These are phyloP conservation scores for Kryphioiulus occultus DNA, from an alignment of 2,888 invertebrate species.

Conservation along the genomic window DNA sequence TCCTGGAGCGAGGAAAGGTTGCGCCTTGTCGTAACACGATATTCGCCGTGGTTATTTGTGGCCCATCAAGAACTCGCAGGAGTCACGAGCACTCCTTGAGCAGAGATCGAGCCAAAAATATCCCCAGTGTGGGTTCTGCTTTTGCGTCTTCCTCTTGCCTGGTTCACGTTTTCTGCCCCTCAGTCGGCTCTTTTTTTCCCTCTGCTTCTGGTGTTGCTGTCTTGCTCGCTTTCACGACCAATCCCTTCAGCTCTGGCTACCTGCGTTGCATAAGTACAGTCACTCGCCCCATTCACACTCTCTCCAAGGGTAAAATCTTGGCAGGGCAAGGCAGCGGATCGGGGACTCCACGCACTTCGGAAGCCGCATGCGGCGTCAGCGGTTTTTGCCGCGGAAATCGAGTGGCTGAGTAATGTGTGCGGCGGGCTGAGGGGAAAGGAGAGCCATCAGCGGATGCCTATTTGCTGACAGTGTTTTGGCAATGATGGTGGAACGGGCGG, in stretches of 20 bases:
- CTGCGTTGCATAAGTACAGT: background rate
- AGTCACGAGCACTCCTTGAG: constrained; percentile 9
- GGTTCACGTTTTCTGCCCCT: background rate
- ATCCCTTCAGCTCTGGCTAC: background rate
- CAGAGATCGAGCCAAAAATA: constrained; percentile 1
- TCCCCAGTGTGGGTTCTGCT: background rate
- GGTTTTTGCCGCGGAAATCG: constrained; percentile 20
- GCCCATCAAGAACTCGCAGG: background rate
- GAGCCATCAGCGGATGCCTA: background rate
- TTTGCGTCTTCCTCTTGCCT: background rate
- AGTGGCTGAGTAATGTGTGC: background rate
- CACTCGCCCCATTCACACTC: background rate
- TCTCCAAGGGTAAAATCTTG: constrained; percentile 12
- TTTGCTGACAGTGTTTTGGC: constrained; percentile 35
- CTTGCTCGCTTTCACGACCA: background rate
- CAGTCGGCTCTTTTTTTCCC: background rate
- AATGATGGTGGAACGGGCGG: constrained; percentile 31
- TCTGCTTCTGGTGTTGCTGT: background rate
- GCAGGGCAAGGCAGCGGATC: background rate
- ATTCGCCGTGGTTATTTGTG: background rate
- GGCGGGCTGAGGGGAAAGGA: background rate
- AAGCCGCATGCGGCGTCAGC: background rate
- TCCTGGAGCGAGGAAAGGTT: constrained; percentile 16
- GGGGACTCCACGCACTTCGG: background rate
- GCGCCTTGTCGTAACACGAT: background rate